These are phyloP conservation scores for Lepus townsendii DNA, from an alignment of 2,797 vertebrate species.

Conservation along the genomic window DNA sequence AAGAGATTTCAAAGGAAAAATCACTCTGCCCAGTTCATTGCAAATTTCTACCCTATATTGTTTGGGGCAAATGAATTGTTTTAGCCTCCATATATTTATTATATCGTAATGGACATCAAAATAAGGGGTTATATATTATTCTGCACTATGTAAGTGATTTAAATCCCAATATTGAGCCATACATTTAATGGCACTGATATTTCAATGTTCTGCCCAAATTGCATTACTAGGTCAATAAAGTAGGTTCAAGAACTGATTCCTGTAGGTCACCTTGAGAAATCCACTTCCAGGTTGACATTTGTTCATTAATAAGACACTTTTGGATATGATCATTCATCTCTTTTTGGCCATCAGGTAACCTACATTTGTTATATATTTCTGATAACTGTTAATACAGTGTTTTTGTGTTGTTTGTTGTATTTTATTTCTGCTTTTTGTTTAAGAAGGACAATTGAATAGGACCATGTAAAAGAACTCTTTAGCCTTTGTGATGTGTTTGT, in stretches of 20 bases:
- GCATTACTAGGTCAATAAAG: not conserved
- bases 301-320: conserved; percentile 25
- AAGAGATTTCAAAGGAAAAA: not conserved
- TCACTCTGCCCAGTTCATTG: not conserved
- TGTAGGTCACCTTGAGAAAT: conserved; percentile 11
- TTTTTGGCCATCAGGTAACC: conserved; percentile 2
- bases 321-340: not conserved
- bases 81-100: not conserved
- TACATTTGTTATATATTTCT: conserved; percentile 28
- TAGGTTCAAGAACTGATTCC: not conserved
- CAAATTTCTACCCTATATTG: not conserved
- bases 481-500: conserved; percentile 29
- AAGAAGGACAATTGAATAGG: not conserved
- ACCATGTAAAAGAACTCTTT: conserved; percentile 13
- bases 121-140: not conserved
- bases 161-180: not conserved
- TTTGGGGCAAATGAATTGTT: not conserved
- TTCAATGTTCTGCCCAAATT: not conserved
- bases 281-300: not conserved
- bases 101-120: not conserved
- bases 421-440: conserved; percentile 40
- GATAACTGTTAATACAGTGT: not conserved
- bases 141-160: not conserved
- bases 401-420: not conserved
- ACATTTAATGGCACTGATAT: not conserved